Conservation (phyloP, 1,140 invertebrate species). For the Phthorimaea operculella region DNA sequence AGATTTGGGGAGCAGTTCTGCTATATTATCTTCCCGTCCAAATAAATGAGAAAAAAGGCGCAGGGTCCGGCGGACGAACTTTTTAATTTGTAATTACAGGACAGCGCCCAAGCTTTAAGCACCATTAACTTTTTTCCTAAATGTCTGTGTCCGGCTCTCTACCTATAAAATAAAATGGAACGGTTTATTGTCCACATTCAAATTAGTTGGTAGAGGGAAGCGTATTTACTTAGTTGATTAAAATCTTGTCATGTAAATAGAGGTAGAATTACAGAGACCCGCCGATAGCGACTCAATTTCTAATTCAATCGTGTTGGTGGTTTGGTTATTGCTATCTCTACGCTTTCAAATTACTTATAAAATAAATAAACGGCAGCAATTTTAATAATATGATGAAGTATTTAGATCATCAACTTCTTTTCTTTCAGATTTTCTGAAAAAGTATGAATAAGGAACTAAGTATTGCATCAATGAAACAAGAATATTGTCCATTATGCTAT, state of each 20-base stretch:
- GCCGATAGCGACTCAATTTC: no score
- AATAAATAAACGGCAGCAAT: no score
- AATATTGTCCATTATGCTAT: no score
- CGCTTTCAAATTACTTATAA: no score
- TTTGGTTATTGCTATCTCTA: no score
- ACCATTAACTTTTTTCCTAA: conserved; percentile 63
- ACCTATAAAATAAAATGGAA: conserved; percentile 20
- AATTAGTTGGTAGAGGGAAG: conserved; percentile 21
- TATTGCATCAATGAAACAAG: no score
- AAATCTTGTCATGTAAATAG: background rate
- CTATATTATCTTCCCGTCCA: conserved; percentile 56
- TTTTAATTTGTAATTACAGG: conserved; percentile 68
- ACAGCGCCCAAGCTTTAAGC: conserved; percentile 59
- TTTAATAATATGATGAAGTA: no score
- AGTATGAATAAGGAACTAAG: no score
- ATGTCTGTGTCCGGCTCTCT: conserved; percentile 25
- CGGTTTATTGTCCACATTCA: conserved; percentile 22
- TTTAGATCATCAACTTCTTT: no score
- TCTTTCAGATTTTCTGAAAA: no score
- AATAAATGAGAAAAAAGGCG: conserved; percentile 62
- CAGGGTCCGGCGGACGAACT: conserved; percentile 55
- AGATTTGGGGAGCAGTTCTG: conserved; percentile 41
- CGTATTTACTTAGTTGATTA: conserved; percentile 5
- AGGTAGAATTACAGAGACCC: no score
- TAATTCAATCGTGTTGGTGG: no score